Evolutionary conservation across 2,797 vertebrate species (phyloP), one percentile per base, ranked within the genome.

Genomic region (Novumbra hubbsi): DNA sequence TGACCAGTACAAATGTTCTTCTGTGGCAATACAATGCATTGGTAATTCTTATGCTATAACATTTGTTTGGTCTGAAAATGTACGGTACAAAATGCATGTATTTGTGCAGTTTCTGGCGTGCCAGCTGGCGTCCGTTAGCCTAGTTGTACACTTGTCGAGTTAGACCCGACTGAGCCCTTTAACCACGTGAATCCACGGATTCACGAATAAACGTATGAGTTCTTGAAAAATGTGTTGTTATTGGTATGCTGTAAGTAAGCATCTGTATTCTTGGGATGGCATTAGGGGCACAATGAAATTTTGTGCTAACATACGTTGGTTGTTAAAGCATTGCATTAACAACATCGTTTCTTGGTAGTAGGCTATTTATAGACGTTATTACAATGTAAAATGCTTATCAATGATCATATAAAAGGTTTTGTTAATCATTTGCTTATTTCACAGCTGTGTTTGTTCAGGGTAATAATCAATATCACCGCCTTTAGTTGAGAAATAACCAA

Each of bases 61-160:
- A 60, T 60, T 60, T 57, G 52, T 21, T 6, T 8, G 19, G 8
- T 8, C 19, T 55, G 19, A 55, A 55, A 55, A 17, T 3, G 50
- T 55, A 34, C 11, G 15, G 7, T 8, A 62, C n/a, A 55, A 5
- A 16, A 21, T 27, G 32, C 6, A 12, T 57, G 70, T 16, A 32
- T 45, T 38, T 24, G 45, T 52, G 72, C n/a, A 38, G 28, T 50
- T 24, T n/a, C 27, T 52, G 41, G 19, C 34, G 45, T 73, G 70
- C 41, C 55, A 30, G 34, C 34, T 63, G 63, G 71, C 27, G 34
- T 72, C 34, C 34, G 3, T 52, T 27, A 12, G 14, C 41, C 1
- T 14, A 3, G 24, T 16, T 28, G 4, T 48, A 8, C 4, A n/a
- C 21, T 15, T 49, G 55, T 24, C 21, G 17, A 50, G 49, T 7